Base-by-base conservation (phyloP, 2,113 vertebrate species). In the Melanotaenia duboulayi region DNA sequence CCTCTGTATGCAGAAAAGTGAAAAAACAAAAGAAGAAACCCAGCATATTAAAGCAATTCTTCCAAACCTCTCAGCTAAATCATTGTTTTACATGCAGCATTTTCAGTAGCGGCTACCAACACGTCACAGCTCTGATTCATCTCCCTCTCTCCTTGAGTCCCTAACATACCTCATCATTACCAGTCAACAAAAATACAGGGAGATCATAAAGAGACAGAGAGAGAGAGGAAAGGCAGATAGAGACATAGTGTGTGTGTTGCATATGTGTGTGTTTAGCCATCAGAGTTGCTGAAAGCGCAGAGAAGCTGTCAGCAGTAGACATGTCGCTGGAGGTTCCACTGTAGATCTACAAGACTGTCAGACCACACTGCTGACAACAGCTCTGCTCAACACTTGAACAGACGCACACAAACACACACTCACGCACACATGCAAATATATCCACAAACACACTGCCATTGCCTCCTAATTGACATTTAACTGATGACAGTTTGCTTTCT, bases 291-390 rank as follows among this genome's bases (percentile, higher is more conserved):
- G 82, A 87, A 90, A 90, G 87, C 46, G 32, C 81, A 80, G 90
- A 89, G 79, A 85, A 87, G 87, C 91, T 92, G 89, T 92, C 91
- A 93, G 87, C 85, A 25, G 80, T 23, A 81, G 86, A 84, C 82
- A 83, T 70, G 76, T 78, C 67, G 70, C 81, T 87, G 74, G 78
- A 88, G 65, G 78, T 85, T 89, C 82, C 75, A 76, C 75, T 79
- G 86, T 79, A 85, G 86, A 90, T 89, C 88, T 81, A 85, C 74
- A 56, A 72, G 77, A 86, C 82, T 87, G 82, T 92, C 87, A 92
- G 85, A 90, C 82, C 62, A 62, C 82, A 63, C 65, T 72, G 65
- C 74, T 81, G 84, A 87, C 65, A 51, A 89, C 83, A 83, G 75
- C 76, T 71, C 58, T 55, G 48, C 83, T 82, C 58, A 62, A 65